These are phyloP conservation scores for Engraulis encrasicolus DNA, from an alignment of 2,113 vertebrate genomes.

Conservation along the genomic window DNA sequence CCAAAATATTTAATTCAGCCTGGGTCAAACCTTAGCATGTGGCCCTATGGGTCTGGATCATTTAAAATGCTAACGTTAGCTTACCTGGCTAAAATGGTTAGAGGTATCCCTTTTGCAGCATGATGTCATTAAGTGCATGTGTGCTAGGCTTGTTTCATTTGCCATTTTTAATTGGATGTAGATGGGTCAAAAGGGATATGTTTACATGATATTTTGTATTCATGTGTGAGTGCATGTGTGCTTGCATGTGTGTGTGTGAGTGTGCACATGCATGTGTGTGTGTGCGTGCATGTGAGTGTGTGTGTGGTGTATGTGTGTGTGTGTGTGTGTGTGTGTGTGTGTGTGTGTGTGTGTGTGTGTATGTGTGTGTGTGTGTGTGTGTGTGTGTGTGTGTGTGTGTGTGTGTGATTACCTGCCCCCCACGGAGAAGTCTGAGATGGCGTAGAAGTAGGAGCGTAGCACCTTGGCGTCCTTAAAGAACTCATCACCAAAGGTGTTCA, in stretches of 20 bases:
- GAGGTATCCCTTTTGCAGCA: too few relatives aligned
- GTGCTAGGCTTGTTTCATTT: too few relatives aligned
- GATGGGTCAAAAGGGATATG: too few relatives aligned
- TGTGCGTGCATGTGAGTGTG: background rate
- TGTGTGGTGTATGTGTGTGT: background rate
- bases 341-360: background rate
- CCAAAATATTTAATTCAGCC: too few relatives aligned
- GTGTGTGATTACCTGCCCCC: conserved; percentile 86
- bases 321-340: background rate
- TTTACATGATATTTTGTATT: background rate
- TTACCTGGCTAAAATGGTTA: too few relatives aligned
- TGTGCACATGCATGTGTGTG: background rate
- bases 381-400: conserved; percentile 20
- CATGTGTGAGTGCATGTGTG: too few relatives aligned
- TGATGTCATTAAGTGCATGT: too few relatives aligned
- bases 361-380: background rate
- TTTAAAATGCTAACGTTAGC: too few relatives aligned
- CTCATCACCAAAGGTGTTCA: conserved; percentile 95
- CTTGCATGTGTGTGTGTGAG: background rate
- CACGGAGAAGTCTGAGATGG: conserved; percentile 91
- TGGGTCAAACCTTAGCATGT: too few relatives aligned
- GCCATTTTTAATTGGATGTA: too few relatives aligned
- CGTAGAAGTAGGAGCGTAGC: conserved; percentile 90
- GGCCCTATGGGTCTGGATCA: too few relatives aligned
- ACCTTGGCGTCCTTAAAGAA: conserved; percentile 94